Evolutionary conservation across 2,797 vertebrate genomes (phyloP).

Genomic region (Bryconaethiops microstoma): DNA sequence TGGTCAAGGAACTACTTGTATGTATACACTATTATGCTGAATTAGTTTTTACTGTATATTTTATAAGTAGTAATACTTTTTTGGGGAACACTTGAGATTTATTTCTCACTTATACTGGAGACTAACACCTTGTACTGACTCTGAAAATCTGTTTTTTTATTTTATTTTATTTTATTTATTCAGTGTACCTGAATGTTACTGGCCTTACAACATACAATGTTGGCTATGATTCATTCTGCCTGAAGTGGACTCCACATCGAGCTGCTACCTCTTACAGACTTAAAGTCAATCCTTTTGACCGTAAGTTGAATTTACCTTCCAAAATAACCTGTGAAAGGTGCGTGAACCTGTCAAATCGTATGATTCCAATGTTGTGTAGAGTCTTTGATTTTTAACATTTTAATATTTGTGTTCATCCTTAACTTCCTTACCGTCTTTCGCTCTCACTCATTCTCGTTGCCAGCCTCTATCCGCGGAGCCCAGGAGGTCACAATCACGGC

Average conservation of each 20-base stretch:
- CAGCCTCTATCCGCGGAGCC: conserved; percentile 73
- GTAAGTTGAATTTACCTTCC: conserved; percentile 68
- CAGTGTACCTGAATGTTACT: conserved; percentile 95
- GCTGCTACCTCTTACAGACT: conserved; percentile 96
- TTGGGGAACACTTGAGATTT: not conserved
- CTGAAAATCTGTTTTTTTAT: not conserved
- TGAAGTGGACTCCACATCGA: conserved; percentile 91
- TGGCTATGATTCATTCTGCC: conserved; percentile 88
- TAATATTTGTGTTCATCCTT: not conserved
- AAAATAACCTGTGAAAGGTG: not conserved
- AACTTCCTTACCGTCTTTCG: conserved; percentile 1
- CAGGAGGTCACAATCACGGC: conserved; percentile 93
- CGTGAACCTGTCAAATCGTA: not conserved
- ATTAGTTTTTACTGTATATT: not conserved
- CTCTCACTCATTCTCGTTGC: not conserved
- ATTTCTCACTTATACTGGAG: not conserved
- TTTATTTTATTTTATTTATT: conserved; percentile 47
- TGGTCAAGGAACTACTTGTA: conserved; percentile 94
- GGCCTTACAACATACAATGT: conserved; percentile 90
- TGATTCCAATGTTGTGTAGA: not conserved
- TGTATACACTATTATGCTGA: conserved; percentile 61
- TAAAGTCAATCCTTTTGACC: conserved; percentile 87
- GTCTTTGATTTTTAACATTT: not conserved
- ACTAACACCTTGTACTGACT: not conserved
- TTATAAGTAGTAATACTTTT: too few relatives aligned